Conservation (phyloP, 2,113 vertebrate species). For the Anas platyrhynchos region DNA sequence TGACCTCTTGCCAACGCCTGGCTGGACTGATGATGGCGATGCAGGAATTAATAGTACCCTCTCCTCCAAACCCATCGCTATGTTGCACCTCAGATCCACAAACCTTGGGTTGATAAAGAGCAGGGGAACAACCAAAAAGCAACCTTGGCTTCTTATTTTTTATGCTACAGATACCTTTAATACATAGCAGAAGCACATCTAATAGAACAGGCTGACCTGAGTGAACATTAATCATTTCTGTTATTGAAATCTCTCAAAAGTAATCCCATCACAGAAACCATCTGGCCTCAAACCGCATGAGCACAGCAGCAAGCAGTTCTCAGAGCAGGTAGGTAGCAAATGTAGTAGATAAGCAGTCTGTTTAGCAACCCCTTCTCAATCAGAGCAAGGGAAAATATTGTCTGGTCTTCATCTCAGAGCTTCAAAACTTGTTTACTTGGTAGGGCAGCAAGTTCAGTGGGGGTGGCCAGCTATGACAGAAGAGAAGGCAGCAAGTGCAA, state of each 20-base stretch:
- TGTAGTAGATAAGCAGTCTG: not conserved
- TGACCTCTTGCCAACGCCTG: not conserved
- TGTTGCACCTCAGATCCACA: not conserved
- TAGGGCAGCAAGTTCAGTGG: not conserved
- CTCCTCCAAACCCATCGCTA: not conserved
- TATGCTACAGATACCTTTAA: not conserved
- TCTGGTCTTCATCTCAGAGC: not conserved
- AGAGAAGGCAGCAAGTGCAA: not conserved
- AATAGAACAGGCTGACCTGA: not conserved
- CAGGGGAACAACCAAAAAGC: not conserved
- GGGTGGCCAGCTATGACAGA: not conserved
- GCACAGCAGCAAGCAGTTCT: rapidly evolving
- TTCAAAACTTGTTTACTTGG: not conserved
- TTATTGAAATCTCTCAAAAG: not conserved
- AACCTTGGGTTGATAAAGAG: not conserved
- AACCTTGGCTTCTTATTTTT: not conserved
- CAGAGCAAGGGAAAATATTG: not conserved
- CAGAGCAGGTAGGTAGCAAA: not conserved
- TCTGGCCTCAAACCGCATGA: not conserved
- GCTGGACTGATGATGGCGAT: not conserved
- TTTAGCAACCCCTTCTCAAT: not conserved
- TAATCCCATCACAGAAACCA: not conserved
- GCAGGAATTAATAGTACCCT: not conserved
- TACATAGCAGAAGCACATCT: not conserved
- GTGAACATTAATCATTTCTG: not conserved